Conservation (phyloP, 1,140 invertebrate genomes). For the Bombus waltoni region DNA sequence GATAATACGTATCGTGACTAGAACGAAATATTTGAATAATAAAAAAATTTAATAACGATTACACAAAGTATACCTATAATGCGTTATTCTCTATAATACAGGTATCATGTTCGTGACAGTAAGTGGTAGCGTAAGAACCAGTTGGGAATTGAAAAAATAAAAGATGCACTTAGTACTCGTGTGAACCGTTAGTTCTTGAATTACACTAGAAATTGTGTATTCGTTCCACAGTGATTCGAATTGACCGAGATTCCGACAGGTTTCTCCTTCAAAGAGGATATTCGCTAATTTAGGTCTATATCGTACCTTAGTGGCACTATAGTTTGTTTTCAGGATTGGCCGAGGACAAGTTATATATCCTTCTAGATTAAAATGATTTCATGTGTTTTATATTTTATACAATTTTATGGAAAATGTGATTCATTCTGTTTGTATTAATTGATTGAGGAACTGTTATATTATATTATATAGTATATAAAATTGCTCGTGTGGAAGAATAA, state of each 20-base stretch:
- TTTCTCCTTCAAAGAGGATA: not conserved
- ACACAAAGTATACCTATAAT: not conserved
- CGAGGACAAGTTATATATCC: not conserved
- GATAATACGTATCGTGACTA: not conserved
- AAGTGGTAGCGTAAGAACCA: conserved; percentile 36
- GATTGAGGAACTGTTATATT: too few relatives aligned
- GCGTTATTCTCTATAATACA: not conserved
- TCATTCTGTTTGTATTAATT: too few relatives aligned
- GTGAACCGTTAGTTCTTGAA: conserved; percentile 50
- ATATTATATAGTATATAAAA: too few relatives aligned
- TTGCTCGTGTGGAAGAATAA: too few relatives aligned
- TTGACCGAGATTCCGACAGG: conserved; percentile 12
- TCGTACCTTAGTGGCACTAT: too few relatives aligned
- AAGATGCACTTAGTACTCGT: conserved; percentile 24
- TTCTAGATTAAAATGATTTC: not conserved
- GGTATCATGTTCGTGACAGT: not conserved
- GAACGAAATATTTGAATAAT: not conserved
- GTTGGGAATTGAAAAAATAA: conserved; percentile 35
- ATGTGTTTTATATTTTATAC: too few relatives aligned
- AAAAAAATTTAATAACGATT: not conserved
- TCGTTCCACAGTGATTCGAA: not conserved
- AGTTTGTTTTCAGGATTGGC: not conserved
- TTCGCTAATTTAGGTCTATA: not conserved
- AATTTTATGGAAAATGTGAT: too few relatives aligned
- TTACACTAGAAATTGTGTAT: not conserved